Percentiles rank a stretch among this genome's conserved stretches.
Conservation (phyloP, 2,797 vertebrate genomes). For the Pseudopleuronectes americanus region DNA sequence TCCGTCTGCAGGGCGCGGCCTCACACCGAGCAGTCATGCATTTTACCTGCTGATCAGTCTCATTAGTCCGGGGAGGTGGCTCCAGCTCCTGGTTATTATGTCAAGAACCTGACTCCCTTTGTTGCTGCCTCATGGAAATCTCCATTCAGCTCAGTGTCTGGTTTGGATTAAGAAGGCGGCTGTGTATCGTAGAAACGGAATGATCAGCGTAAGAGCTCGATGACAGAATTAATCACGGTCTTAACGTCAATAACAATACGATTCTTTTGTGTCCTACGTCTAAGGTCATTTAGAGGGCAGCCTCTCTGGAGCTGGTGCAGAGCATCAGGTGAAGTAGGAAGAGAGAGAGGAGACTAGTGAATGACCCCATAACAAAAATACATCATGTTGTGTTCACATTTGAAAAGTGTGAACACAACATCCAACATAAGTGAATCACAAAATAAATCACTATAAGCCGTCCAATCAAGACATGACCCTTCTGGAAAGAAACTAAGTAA, state of each 20-base stretch:
- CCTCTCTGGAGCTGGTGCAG: too few relatives aligned
- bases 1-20: constrained; percentile 42
- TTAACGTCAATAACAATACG: constrained; percentile 1
- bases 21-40: constrained; percentile 6
- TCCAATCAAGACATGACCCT: too few relatives aligned
- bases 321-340: too few relatives aligned
- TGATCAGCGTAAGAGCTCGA: constrained; percentile 6
- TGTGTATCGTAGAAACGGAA: neutral
- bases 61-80: constrained; percentile 34
- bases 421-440: too few relatives aligned
- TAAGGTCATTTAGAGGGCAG: constrained; percentile 20
- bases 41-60: constrained; percentile 38
- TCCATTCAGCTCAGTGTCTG: constrained; percentile 45
- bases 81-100: constrained; percentile 17
- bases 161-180: constrained; percentile 47
- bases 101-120: constrained; percentile 50
- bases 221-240: constrained; percentile 3
- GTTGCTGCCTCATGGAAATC: constrained; percentile 53
- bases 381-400: too few relatives aligned
- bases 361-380: too few relatives aligned
- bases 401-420: too few relatives aligned
- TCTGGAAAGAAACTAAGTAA: too few relatives aligned
- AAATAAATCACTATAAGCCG: too few relatives aligned
- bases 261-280: neutral
- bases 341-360: too few relatives aligned